phyloP scores from a whole-genome alignment of 53 echinoderm and acorn worm species.

The Paracentrotus lividus region DNA sequence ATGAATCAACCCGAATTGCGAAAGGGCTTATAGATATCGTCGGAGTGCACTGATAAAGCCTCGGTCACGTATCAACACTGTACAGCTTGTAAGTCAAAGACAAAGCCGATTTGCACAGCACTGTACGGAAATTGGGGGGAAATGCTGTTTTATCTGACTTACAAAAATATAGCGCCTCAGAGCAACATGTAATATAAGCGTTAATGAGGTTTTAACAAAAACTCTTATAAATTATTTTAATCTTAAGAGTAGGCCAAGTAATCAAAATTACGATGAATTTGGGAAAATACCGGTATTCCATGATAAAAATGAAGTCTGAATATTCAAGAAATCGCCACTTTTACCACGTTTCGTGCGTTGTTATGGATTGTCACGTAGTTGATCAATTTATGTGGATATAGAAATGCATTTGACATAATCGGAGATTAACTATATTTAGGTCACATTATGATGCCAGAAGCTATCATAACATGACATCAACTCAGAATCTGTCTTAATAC shows the following conservation, averaged over 20 bases:
- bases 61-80: too few species aligned
- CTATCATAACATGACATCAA: neutral
- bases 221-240: too few species aligned
- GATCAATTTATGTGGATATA: constrained; percentile 3
- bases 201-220: too few species aligned
- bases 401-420: neutral
- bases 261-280: neutral
- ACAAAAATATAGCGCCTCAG: too few species aligned
- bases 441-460: neutral
- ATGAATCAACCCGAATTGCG: neutral
- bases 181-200: too few species aligned
- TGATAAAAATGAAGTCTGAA: neutral
- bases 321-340: neutral
- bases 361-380: constrained; percentile 3
- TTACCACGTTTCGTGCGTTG: too few species aligned
- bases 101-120: too few species aligned
- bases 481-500: neutral
- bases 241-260: neutral
- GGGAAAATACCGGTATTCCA: neutral
- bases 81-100: too few species aligned
- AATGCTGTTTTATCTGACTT: too few species aligned
- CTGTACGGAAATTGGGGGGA: too few species aligned
- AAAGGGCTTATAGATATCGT: neutral
- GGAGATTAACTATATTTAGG: neutral
- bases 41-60: neutral